A percentile compares a stretch with the other conserved stretches of the same genome.
phyloP scores from a whole-genome alignment of 2,113 vertebrate genomes.

The Pseudopipra pipra region DNA sequence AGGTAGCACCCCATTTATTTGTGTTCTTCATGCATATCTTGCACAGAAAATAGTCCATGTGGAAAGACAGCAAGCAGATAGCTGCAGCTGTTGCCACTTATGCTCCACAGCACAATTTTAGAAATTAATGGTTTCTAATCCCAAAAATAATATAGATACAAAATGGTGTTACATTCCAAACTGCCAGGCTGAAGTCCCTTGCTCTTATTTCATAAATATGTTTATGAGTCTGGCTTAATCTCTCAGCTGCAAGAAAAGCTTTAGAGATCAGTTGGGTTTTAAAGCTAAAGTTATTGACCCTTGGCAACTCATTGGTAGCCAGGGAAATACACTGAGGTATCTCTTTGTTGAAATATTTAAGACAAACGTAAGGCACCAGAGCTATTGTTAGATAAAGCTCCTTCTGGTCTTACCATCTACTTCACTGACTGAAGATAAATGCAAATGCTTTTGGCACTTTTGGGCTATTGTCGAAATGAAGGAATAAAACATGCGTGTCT shows the following conservation, averaged over 20 bases:
- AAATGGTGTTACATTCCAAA: constrained; percentile 25
- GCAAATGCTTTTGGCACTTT: constrained; percentile 43
- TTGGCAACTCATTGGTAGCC: constrained; percentile 2
- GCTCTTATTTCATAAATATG: constrained; percentile 63
- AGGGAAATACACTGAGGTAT: background rate
- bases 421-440: constrained; percentile 43
- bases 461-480: constrained; percentile 22
- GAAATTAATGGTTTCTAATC: constrained; percentile 71
- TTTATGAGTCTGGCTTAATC: constrained; percentile 32
- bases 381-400: constrained; percentile 31
- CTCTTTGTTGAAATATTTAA: constrained; percentile 53
- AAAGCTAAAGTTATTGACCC: constrained; percentile 16
- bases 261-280: background rate
- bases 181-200: constrained; percentile 18
- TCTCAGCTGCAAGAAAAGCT: background rate
- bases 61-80: constrained; percentile 66
- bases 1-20: background rate
- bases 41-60: constrained; percentile 57
- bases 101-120: constrained; percentile 73
- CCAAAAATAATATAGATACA: constrained; percentile 65
- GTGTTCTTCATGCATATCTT: constrained; percentile 43
- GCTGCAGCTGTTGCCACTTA: constrained; percentile 70
- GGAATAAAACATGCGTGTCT: constrained; percentile 27
- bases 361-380: constrained; percentile 28
- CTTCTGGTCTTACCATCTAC: constrained; percentile 40